phyloP scores from a whole-genome alignment of 2,797 vertebrate species.

The Malurus splendens region DNA sequence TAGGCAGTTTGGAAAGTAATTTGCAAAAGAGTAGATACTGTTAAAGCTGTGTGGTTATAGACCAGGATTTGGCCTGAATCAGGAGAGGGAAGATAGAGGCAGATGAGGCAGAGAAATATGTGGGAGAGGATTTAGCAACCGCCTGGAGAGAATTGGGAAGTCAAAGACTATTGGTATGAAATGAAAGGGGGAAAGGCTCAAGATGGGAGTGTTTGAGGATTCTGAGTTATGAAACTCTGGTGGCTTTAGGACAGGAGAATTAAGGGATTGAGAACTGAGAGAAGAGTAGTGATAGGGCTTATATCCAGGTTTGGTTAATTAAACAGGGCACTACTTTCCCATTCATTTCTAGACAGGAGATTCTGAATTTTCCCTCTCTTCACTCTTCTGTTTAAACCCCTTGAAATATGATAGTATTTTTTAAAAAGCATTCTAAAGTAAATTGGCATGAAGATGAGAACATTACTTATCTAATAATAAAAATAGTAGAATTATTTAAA shows the following conservation, averaged over 20 bases:
- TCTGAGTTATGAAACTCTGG: background rate
- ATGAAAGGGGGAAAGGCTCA: background rate
- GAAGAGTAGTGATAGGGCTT: background rate
- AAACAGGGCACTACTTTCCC: background rate
- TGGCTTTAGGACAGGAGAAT: background rate
- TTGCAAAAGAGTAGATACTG: background rate
- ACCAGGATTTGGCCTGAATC: background rate
- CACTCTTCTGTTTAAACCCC: background rate
- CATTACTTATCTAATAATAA: background rate
- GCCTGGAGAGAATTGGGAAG: background rate
- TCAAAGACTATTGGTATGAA: background rate
- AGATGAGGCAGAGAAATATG: background rate
- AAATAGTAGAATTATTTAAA: background rate
- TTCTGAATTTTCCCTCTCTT: background rate
- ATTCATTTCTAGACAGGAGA: background rate
- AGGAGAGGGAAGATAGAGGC: background rate
- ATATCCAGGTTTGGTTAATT: background rate
- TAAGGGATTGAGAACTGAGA: background rate
- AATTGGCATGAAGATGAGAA: background rate
- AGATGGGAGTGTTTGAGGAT: background rate
- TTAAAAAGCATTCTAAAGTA: background rate
- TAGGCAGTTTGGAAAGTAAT: background rate
- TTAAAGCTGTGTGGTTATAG: background rate
- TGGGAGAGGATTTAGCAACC: background rate
- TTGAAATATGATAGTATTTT: background rate